These are phyloP conservation scores for Halichoerus grypus DNA, from an alignment of 2,113 vertebrate species.

Conservation along the genomic window DNA sequence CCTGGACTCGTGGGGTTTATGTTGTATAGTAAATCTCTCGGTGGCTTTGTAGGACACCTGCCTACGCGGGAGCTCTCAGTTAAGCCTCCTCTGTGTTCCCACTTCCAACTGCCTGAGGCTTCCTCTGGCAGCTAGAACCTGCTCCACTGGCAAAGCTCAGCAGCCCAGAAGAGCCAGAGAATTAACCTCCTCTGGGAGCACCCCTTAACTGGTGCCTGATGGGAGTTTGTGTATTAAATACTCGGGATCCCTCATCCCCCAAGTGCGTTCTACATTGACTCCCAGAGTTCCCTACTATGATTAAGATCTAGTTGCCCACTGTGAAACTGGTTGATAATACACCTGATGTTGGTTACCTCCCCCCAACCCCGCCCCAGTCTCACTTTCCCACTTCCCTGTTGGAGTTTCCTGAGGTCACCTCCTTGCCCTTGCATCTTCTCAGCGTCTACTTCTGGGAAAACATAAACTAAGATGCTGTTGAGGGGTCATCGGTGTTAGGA, in stretches of 20 bases:
- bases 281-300: background rate
- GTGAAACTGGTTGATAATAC: background rate
- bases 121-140: background rate
- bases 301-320: background rate
- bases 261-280: background rate
- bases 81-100: background rate
- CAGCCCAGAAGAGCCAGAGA: background rate
- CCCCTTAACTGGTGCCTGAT: background rate
- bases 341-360: background rate
- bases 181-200: background rate
- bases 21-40: background rate
- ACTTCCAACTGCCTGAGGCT: background rate
- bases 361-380: background rate
- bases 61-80: background rate
- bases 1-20: background rate
- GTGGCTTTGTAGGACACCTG: background rate
- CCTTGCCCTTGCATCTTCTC: background rate
- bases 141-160: background rate
- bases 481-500: background rate
- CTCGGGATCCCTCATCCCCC: background rate
- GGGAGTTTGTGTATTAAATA: background rate
- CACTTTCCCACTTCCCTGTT: background rate
- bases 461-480: background rate
- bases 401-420: slow-evolving; percentile 40
- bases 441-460: background rate